These are phyloP conservation scores for Zelleria hepariella DNA, from an alignment of 2,888 invertebrate species.

Conservation along the genomic window DNA sequence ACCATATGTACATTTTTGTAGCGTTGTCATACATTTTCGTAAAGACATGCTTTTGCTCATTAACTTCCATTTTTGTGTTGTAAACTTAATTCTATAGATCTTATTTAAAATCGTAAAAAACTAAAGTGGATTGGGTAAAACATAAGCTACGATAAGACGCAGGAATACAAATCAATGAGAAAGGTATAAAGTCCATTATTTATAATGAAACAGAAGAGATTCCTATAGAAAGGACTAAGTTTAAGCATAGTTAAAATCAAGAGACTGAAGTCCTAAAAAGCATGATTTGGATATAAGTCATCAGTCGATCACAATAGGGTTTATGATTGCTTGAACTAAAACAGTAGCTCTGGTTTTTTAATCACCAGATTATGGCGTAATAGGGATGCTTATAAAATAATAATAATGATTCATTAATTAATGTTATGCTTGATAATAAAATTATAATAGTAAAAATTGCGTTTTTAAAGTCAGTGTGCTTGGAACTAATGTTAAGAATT, in stretches of 20 bases:
- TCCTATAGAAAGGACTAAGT: background rate
- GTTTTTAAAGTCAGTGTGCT: constrained; percentile 60
- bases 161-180: background rate
- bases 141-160: background rate
- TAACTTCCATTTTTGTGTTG: constrained; percentile 1
- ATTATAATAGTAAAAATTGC: constrained; percentile 33
- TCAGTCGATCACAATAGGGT: background rate
- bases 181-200: background rate
- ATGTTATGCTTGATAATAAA: constrained; percentile 16
- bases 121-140: background rate
- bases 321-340: background rate
- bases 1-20: background rate
- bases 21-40: constrained; percentile 4
- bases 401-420: background rate
- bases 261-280: constrained; percentile 2
- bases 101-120: background rate
- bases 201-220: background rate
- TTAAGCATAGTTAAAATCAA: background rate
- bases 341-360: background rate
- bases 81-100: background rate
- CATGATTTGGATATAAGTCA: background rate
- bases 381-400: background rate
- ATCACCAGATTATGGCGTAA: background rate
- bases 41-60: constrained; percentile 2
- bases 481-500: constrained; percentile 22